These are phyloP conservation scores for Coracias cyanogaster DNA, from an alignment of 2,797 vertebrate genomes.

Conservation along the genomic window DNA sequence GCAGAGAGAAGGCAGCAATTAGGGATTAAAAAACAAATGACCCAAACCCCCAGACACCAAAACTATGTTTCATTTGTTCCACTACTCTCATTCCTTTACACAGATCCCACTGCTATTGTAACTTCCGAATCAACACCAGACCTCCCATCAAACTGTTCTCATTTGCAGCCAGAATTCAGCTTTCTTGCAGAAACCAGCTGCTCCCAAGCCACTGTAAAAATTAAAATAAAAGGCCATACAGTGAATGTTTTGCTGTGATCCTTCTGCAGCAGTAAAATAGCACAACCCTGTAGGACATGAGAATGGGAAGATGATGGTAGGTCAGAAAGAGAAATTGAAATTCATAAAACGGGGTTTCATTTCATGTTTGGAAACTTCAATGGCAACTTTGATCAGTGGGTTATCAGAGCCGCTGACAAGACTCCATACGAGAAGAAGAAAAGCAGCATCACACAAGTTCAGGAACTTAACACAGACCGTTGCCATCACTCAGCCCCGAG, in stretches of 20 bases:
- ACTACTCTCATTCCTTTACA: neutral
- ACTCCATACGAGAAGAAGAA: neutral
- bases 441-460: neutral
- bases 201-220: neutral
- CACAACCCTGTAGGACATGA: neutral
- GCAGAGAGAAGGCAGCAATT: neutral
- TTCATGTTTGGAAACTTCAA: conserved; percentile 23
- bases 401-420: neutral
- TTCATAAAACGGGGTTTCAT: neutral
- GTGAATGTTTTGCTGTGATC: neutral
- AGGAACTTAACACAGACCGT: neutral
- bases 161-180: neutral
- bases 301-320: neutral
- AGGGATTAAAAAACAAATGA: neutral
- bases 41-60: neutral
- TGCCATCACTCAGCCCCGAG: neutral
- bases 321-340: conserved; percentile 1
- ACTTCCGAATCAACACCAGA: neutral
- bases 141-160: neutral
- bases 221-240: neutral
- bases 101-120: neutral
- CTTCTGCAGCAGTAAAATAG: neutral
- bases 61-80: neutral
- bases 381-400: conserved; percentile 20
- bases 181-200: neutral